phyloP scores from a whole-genome alignment of 2,113 vertebrate genomes.

The Tichodroma muraria region DNA sequence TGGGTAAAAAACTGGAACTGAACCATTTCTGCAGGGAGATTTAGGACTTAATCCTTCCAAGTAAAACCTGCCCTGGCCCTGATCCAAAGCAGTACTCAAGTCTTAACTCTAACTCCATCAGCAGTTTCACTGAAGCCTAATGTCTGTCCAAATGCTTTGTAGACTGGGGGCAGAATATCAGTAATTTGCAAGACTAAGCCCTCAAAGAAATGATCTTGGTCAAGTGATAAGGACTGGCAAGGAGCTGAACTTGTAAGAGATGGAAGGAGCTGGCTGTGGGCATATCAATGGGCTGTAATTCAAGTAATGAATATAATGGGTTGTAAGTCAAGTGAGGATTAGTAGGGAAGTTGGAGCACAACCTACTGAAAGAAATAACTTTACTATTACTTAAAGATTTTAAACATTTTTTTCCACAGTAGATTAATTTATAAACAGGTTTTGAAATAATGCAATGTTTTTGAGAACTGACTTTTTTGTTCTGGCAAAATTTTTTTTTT shows the following conservation, averaged over 20 bases:
- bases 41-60: constrained; percentile 3
- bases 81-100: constrained; percentile 1
- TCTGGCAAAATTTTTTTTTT: background rate
- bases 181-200: background rate
- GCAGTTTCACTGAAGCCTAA: background rate
- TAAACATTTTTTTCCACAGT: background rate
- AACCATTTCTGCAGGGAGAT: constrained; percentile 1
- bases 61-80: background rate
- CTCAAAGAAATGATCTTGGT: background rate
- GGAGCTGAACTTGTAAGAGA: background rate
- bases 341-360: background rate
- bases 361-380: background rate
- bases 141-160: background rate
- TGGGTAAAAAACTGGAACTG: background rate
- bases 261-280: background rate
- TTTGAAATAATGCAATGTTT: background rate
- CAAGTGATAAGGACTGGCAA: background rate
- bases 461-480: background rate
- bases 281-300: background rate
- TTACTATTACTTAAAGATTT: background rate
- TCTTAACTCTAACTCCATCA: background rate
- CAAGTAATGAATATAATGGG: too few species aligned
- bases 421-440: background rate
- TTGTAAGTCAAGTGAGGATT: accelerated
- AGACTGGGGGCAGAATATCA: background rate